phyloP scores from a whole-genome alignment of 2,113 vertebrate genomes.

The Hippocampus barbouri region DNA sequence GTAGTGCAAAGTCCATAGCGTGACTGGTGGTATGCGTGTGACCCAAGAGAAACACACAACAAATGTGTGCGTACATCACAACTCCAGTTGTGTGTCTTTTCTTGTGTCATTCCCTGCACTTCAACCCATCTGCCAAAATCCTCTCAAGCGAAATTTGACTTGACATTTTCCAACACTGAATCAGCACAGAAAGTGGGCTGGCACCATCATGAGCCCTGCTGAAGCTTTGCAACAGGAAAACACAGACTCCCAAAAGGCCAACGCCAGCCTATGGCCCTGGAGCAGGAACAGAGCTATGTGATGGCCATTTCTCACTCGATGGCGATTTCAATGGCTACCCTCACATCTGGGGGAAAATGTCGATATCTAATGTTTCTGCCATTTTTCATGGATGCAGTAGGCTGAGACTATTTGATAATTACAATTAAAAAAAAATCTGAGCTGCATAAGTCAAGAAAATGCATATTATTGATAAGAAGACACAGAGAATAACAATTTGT shows the following conservation, averaged over 20 bases:
- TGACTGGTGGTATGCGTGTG: conserved; percentile 42
- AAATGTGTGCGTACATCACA: conserved; percentile 5
- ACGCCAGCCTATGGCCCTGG: conserved; percentile 35
- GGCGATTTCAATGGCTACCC: too few species aligned
- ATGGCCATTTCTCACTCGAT: too few species aligned
- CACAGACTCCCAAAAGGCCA: conserved; percentile 51
- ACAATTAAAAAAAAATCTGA: too few species aligned
- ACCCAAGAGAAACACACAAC: conserved; percentile 28
- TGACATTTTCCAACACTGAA: conserved; percentile 63
- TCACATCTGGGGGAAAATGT: too few species aligned
- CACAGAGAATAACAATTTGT: too few species aligned
- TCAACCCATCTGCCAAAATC: conserved; percentile 45
- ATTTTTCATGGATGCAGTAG: too few species aligned
- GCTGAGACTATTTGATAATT: too few species aligned
- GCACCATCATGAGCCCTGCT: background rate
- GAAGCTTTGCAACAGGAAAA: background rate
- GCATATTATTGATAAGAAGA: too few species aligned
- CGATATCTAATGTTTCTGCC: too few species aligned
- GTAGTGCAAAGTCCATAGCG: conserved; percentile 33
- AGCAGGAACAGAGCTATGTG: too few species aligned
- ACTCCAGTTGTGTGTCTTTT: background rate
- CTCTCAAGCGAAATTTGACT: conserved; percentile 46
- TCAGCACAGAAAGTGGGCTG: conserved; percentile 50
- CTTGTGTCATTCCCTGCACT: conserved; percentile 22
- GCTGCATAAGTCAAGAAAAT: too few species aligned